Evolutionary conservation across 2,888 invertebrate species (phyloP).

Genomic region (Rhagium mordax): DNA sequence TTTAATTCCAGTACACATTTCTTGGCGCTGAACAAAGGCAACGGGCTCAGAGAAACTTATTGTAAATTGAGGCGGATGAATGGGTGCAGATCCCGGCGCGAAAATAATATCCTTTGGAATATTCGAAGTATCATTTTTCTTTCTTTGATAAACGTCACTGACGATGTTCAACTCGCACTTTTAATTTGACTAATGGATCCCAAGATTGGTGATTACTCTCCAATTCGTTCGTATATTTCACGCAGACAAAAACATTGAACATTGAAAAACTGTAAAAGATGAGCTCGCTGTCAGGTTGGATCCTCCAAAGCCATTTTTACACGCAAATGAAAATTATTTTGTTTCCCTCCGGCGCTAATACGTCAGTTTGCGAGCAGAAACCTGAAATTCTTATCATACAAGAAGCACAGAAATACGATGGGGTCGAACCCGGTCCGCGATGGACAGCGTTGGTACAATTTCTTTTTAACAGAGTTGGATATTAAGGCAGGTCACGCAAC

Average conservation of each 20-base stretch:
- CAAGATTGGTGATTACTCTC: slow-evolving; percentile 50
- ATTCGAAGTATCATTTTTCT: slow-evolving; percentile 49
- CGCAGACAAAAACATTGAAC: slow-evolving; percentile 41
- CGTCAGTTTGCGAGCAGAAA: too few relatives aligned
- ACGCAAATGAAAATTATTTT: neutral
- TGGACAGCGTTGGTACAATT: too few relatives aligned
- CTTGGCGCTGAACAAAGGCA: neutral
- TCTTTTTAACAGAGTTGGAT: too few relatives aligned
- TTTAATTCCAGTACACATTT: neutral
- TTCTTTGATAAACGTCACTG: slow-evolving; percentile 47
- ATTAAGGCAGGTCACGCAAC: neutral
- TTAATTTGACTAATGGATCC: slow-evolving; percentile 52
- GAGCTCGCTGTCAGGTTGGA: slow-evolving; percentile 23
- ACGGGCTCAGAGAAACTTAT: slow-evolving; percentile 7
- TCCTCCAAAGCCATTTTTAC: slow-evolving; percentile 23
- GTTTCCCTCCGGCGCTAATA: too few relatives aligned
- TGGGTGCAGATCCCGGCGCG: slow-evolving; percentile 25
- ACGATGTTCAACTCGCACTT: slow-evolving; percentile 48
- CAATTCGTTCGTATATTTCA: slow-evolving; percentile 44
- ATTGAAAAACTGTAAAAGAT: slow-evolving; percentile 37
- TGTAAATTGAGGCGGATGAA: slow-evolving; percentile 19
- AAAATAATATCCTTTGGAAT: slow-evolving; percentile 41
- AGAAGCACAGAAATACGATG: too few relatives aligned
- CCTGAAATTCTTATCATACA: too few relatives aligned
- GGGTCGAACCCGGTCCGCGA: too few relatives aligned